Conservation (phyloP, 2,113 vertebrate genomes). For the Forbesichthys agassizii region DNA sequence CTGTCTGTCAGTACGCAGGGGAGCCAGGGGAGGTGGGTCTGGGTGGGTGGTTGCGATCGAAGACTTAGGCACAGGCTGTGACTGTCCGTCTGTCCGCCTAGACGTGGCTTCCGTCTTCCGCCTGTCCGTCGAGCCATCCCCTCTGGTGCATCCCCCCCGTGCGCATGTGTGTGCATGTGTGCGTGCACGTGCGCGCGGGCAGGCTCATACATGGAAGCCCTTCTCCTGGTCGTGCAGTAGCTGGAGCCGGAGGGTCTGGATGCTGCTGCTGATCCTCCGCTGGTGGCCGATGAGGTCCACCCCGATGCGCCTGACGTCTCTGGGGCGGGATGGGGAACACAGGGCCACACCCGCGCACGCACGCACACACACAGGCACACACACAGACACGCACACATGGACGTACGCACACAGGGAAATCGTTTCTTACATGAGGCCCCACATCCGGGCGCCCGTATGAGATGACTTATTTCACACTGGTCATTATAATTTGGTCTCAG, state of each 20-base stretch:
- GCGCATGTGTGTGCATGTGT: neutral
- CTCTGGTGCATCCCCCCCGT: neutral
- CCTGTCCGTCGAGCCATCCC: conserved; percentile 27
- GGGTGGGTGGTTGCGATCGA: conserved; percentile 45
- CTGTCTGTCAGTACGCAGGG: conserved; percentile 63
- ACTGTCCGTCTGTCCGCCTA: conserved; percentile 64
- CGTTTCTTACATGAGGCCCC: neutral
- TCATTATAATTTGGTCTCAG: conserved; percentile 7
- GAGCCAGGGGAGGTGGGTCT: no score
- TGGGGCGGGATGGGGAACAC: conserved; percentile 68
- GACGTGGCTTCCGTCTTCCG: conserved; percentile 55
- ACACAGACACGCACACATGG: neutral
- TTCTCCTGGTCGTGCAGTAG: conserved; percentile 96
- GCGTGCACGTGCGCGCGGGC: conserved; percentile 24
- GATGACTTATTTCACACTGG: neutral
- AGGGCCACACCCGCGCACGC: neutral
- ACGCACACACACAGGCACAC: conserved; percentile 21
- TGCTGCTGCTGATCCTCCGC: conserved; percentile 95
- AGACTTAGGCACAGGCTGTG: conserved; percentile 86
- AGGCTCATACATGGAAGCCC: conserved; percentile 95
- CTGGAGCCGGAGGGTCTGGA: conserved; percentile 93
- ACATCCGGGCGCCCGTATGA: neutral
- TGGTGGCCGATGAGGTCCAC: conserved; percentile 95
- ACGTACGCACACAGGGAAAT: conserved; percentile 10
- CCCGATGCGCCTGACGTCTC: conserved; percentile 93